Evolutionary conservation across 2,888 invertebrate species (phyloP).

Genomic region (Parelbella ahira): DNA sequence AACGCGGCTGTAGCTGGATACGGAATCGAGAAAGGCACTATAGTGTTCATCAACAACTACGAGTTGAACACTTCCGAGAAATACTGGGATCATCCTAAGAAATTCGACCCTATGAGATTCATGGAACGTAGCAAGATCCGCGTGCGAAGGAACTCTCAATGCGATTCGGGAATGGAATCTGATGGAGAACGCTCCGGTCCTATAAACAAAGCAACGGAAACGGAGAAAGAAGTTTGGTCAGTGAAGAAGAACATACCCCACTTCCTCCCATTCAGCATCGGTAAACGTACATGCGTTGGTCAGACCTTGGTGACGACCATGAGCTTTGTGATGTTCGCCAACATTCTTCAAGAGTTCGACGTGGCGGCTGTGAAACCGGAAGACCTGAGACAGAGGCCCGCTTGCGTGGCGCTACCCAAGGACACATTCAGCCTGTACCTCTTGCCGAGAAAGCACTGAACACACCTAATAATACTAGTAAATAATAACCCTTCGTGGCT

Average conservation of each 20-base stretch:
- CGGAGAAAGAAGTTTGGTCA: conserved; percentile 57
- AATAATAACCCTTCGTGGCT: conserved; percentile 24
- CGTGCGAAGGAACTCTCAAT: conserved; percentile 63
- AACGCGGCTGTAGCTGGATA: conserved; percentile 87
- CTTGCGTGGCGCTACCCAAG: conserved; percentile 87
- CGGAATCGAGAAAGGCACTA: conserved; percentile 86
- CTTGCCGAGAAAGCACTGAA: conserved; percentile 70
- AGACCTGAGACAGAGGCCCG: conserved; percentile 81
- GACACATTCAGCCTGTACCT: conserved; percentile 84
- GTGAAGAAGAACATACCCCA: conserved; percentile 82
- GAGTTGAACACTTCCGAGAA: conserved; percentile 86
- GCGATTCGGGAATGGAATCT: conserved; percentile 80
- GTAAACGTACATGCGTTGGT: conserved; percentile 92
- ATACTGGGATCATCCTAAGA: conserved; percentile 86
- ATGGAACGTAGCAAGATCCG: conserved; percentile 69
- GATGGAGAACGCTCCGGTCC: conserved; percentile 58
- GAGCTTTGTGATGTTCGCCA: conserved; percentile 86
- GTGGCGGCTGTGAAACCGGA: conserved; percentile 77
- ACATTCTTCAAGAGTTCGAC: conserved; percentile 86
- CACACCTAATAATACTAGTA: conserved; percentile 15
- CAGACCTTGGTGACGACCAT: conserved; percentile 89
- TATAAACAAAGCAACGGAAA: conserved; percentile 41
- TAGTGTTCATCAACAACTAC: conserved; percentile 92
- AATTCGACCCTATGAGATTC: conserved; percentile 89
- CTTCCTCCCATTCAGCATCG: conserved; percentile 92